Base-by-base conservation (phyloP, 2,888 invertebrate genomes). In the Athetis lepigone region DNA sequence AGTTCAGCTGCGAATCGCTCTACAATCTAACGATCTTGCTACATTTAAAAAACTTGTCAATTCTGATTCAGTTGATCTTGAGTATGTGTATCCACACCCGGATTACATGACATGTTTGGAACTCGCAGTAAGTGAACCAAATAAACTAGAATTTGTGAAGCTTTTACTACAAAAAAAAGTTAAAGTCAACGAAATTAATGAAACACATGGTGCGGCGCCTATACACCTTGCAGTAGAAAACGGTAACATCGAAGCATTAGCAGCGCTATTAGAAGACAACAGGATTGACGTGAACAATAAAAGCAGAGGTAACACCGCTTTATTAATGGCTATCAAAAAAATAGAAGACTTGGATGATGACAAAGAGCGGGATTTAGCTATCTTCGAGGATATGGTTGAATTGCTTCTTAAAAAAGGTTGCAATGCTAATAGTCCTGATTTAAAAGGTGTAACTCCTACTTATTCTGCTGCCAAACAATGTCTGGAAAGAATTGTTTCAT, bases 221-320 rank as follows among this genome's bases (percentile, higher is more conserved):
- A 91, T 97, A 69, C 97, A 97, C 87, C 96, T 96, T 66, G 96
- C 96, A 3, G 95, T 96, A 0, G 95, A 96, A 82, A 92, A 90
- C 49, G 95, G 95, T 19, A 94, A 95, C 68, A 84, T 91, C 4
- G 92, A 93, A 42, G 94, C 95, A 8, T 80, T 96, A 43, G 85
- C 89, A 67, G 85, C 86, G 0, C 83, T 96, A 16, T 75, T 96
- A 25, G 92, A 95, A 46, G 90, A 93, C 63, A 90, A 93, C 21
- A 85, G 91, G 64, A 94, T 94, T 46, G 92, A 96, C 67, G 90
- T 96, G 0, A 95, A 96, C 77, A 83, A 93, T 16, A 92, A 93
- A 78, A 95, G 90, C 67, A 93, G 92, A 77, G 95, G 95, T 4
- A 95, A 95, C 73, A 95, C 96, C 0, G 92, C 96, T 4, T 84